Percentiles rank a stretch among this genome's conserved stretches.
Evolutionary conservation across 1,140 invertebrate genomes (phyloP).

Genomic region (Mizuhopecten yessoensis): DNA sequence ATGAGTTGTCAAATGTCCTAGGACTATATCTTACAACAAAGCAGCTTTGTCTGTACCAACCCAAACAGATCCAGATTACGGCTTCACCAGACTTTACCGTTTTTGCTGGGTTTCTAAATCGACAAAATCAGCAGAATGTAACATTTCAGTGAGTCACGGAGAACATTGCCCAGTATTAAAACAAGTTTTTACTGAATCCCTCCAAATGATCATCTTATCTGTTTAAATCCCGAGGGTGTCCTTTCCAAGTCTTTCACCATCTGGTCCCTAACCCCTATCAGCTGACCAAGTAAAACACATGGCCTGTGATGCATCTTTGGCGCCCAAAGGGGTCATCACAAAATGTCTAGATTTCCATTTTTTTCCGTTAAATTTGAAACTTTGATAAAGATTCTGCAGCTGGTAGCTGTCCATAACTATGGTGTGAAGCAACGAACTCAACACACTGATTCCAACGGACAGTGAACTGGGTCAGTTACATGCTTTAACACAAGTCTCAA

Average conservation of each 20-base stretch:
- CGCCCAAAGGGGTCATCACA: neutral
- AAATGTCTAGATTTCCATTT: neutral
- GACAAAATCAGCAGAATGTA: neutral
- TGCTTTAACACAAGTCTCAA: too few species aligned
- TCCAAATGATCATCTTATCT: conserved; percentile 20
- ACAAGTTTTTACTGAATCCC: neutral
- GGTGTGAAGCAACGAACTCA: too few species aligned
- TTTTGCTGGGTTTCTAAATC: too few species aligned
- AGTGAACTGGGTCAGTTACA: too few species aligned
- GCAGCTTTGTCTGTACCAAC: neutral
- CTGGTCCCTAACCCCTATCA: conserved; percentile 36
- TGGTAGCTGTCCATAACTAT: neutral
- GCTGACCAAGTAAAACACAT: neutral
- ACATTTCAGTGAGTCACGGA: neutral
- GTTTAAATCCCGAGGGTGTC: neutral
- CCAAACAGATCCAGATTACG: too few species aligned
- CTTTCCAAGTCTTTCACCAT: neutral
- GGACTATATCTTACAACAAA: neutral
- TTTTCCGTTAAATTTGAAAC: neutral
- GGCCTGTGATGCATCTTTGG: neutral
- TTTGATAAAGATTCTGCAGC: conserved; percentile 15
- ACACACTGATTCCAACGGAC: too few species aligned
- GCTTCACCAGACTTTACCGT: too few species aligned
- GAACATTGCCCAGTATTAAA: neutral
- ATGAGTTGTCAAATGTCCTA: neutral